Percentiles rank a stretch among this genome's conserved stretches.
These are phyloP conservation scores for Podotricha telesiphe DNA, from an alignment of 2,888 invertebrate genomes.

Conservation along the genomic window DNA sequence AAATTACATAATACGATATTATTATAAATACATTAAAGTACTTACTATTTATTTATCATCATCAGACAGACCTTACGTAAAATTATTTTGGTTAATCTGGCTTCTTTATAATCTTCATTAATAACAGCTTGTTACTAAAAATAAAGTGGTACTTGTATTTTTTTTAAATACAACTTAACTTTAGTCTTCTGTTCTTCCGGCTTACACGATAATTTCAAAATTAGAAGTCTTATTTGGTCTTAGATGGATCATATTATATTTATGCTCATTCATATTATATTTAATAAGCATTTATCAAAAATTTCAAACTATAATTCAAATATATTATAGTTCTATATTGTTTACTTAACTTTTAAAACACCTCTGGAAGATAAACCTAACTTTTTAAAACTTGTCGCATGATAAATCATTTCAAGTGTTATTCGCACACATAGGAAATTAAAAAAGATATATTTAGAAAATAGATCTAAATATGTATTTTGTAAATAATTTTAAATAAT, in stretches of 20 bases:
- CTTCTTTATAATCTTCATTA: not conserved
- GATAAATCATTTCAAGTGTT: too few relatives aligned
- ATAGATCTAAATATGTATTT: too few relatives aligned
- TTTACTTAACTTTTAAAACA: too few relatives aligned
- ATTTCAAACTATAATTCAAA: too few relatives aligned
- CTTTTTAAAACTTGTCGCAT: too few relatives aligned
- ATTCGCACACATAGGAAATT: too few relatives aligned
- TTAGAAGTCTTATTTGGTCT: not conserved
- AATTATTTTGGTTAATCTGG: not conserved
- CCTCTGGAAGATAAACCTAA: too few relatives aligned
- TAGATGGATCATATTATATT: not conserved
- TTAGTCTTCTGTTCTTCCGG: not conserved
- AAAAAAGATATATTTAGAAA: too few relatives aligned
- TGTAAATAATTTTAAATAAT: too few relatives aligned
- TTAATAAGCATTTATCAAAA: too few relatives aligned
- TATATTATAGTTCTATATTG: too few relatives aligned
- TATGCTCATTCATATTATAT: too few relatives aligned
- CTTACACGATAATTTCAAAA: not conserved
- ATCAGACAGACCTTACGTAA: not conserved
- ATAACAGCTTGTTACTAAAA: not conserved
- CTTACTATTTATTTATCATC: not conserved
- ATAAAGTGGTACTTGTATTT: not conserved
- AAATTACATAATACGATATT: not conserved
- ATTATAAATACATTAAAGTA: not conserved
- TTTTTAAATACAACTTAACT: not conserved